Evolutionary conservation across 2,888 invertebrate species (phyloP).

Genomic region (Agrochola lychnidis): DNA sequence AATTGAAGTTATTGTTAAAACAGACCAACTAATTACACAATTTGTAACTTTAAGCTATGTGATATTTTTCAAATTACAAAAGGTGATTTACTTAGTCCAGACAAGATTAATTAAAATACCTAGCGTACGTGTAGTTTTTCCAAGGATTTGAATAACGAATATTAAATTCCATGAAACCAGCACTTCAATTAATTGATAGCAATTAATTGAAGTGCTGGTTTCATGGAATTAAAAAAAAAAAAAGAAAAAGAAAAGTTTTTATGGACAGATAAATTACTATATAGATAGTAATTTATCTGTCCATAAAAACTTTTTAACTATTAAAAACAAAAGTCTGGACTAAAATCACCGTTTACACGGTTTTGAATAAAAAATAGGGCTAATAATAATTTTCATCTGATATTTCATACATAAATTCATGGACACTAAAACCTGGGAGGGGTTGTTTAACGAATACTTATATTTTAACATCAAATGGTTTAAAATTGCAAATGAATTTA

Average conservation of each 20-base stretch:
- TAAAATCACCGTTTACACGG: constrained; percentile 14
- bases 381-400: constrained; percentile 44
- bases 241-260: too few relatives aligned
- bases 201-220: too few relatives aligned
- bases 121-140: not conserved
- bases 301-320: constrained; percentile 3
- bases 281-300: not conserved
- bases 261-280: too few relatives aligned
- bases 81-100: not conserved
- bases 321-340: constrained; percentile 25
- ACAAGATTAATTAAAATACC: constrained; percentile 30
- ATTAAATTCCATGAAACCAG: not conserved
- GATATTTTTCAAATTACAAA: constrained; percentile 1
- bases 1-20: too few relatives aligned
- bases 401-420: constrained; percentile 55
- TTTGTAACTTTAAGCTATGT: not conserved
- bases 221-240: too few relatives aligned
- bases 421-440: constrained; percentile 15
- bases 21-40: not conserved
- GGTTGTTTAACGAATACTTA: constrained; percentile 45
- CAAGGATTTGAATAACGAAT: constrained; percentile 2
- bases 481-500: constrained; percentile 60
- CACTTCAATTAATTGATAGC: constrained; percentile 30
- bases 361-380: constrained; percentile 32
- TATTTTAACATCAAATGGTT: constrained; percentile 47